Evolutionary conservation across 2,888 invertebrate species (phyloP), one percentile per base, ranked within the genome.

Genomic region (Agrochola lota): DNA sequence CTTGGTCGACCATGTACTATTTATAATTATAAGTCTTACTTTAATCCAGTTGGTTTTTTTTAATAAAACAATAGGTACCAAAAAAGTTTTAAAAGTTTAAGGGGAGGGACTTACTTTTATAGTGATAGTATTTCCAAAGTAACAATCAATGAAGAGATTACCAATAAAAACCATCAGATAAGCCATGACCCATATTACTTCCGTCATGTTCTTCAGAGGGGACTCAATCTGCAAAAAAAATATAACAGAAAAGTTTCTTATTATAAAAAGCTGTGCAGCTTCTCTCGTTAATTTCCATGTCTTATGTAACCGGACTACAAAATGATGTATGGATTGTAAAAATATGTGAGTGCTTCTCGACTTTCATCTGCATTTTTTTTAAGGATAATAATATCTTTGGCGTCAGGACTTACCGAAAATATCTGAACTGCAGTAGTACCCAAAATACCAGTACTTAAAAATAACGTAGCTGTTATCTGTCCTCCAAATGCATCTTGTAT

Each of bases 391-490:
- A 20, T 30, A 23, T 49, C 12, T 67, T 67, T 23, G 8, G 12
- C 23, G 23, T 20, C 5, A 11, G 55, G 6, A 75, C 86, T 80
- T 87, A 94, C 94, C 52, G 94, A 92, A 82, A 94, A 86, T 80
- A 94, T 91, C 80, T 94, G 94, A 30, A 94, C 89, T 6, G 91
- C 92, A 20, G 93, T 94, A 9, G 91, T 92, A 7, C 94, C 90
- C 72, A 93, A 84, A 80, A 93, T 91, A 17, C 74, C 86, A 0
- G 89, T 86, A 59, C 81, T 91, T 49, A 93, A 57, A 74, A 92
- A 80, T 66, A 94, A 80, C 7, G 88, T 90, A 26, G 87, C 76
- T 5, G 91, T 83, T 15, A 94, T 80, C 79, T 91, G 92, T 1
- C 91, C 91, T 15, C 91, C 78, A 68, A 94, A 93, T 11, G 90